Conservation (phyloP, 2,797 vertebrate species). For the Melanogrammus aeglefinus region DNA sequence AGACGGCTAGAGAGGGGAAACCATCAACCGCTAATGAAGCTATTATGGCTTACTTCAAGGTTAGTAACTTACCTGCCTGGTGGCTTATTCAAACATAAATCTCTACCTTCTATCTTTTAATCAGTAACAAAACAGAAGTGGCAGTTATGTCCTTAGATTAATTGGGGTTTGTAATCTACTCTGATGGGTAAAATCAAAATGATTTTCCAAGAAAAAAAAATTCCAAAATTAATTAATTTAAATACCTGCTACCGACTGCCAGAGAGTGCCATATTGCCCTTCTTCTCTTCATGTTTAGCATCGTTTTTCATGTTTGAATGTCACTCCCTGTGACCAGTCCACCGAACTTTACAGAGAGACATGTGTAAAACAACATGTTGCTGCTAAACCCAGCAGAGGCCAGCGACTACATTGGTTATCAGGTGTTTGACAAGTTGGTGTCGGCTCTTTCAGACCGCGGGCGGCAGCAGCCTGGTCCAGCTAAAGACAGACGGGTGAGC, state of each 20-base stretch:
- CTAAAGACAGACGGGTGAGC: background rate
- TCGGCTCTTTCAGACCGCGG: background rate
- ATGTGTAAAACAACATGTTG: background rate
- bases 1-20: background rate
- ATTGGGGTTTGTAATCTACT: background rate
- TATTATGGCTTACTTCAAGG: background rate
- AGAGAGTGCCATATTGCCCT: background rate
- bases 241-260: background rate
- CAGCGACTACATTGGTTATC: background rate
- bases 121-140: background rate
- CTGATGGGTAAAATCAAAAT: background rate
- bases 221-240: background rate
- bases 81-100: background rate
- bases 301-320: background rate
- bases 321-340: background rate
- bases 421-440: background rate
- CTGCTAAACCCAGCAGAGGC: background rate
- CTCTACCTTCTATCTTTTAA: conserved; percentile 1
- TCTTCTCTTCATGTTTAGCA: background rate
- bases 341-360: background rate
- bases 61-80: background rate
- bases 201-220: conserved; percentile 1
- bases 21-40: background rate
- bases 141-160: background rate
- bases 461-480: background rate